Evolutionary conservation across 92 coral and sea anemone genomes (phyloP).

Genomic region (Blastomussa wellsi): DNA sequence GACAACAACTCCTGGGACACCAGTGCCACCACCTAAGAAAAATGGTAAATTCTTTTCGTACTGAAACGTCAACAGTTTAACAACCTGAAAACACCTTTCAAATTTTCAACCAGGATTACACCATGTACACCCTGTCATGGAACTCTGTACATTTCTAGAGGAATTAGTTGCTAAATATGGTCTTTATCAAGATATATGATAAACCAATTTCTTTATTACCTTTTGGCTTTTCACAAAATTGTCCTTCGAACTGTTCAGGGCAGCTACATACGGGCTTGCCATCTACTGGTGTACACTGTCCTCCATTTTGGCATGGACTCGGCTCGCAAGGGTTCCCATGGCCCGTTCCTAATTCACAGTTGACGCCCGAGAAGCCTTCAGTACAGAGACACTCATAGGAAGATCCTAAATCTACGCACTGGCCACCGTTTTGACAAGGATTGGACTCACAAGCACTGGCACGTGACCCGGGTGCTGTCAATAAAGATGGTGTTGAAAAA

Average conservation of each 20-base stretch:
- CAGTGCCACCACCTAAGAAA: not conserved
- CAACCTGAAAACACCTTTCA: not conserved
- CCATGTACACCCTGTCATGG: not conserved
- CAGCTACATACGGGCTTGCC: constrained; percentile 62
- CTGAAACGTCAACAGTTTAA: not conserved
- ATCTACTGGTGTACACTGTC: constrained; percentile 52
- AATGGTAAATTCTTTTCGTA: not conserved
- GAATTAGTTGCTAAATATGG: not conserved
- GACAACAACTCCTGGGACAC: constrained; percentile 20
- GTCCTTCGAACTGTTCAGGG: constrained; percentile 67
- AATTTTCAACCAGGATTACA: not conserved
- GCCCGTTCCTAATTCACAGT: constrained; percentile 63
- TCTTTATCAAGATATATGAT: not conserved
- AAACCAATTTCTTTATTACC: constrained; percentile 25
- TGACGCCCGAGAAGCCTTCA: constrained; percentile 66
- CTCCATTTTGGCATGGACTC: constrained; percentile 79
- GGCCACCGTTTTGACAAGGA: constrained; percentile 81
- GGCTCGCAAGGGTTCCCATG: constrained; percentile 69
- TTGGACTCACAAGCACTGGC: constrained; percentile 65
- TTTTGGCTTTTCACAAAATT: constrained; percentile 61
- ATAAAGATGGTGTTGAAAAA: not conserved
- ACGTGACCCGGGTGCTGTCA: constrained; percentile 35
- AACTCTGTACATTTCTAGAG: not conserved
- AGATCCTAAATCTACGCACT: constrained; percentile 51
- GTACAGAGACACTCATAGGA: constrained; percentile 54